Evolutionary conservation across 23 tunicate genomes (phyloP).

Genomic region (Trididemnum clinides): DNA sequence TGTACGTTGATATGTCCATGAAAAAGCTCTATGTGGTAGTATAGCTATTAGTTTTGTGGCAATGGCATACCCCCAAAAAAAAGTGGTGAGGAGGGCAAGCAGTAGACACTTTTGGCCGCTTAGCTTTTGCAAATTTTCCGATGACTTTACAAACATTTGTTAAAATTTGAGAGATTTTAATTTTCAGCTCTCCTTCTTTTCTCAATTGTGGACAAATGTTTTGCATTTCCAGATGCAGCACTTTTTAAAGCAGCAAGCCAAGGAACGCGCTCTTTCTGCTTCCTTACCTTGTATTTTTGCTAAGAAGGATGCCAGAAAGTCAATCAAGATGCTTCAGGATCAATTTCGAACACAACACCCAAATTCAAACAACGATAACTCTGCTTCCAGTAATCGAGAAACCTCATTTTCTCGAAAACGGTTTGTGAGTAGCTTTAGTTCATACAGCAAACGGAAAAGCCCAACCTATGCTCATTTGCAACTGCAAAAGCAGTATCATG

Average conservation of each 20-base stretch:
- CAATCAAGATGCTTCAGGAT: background rate
- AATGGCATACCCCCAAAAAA: too few species aligned
- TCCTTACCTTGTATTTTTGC: background rate
- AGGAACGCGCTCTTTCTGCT: slow-evolving; percentile 48
- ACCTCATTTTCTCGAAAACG: background rate
- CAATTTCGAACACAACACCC: background rate
- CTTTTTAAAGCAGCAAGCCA: slow-evolving; percentile 62
- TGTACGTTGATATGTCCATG: too few species aligned
- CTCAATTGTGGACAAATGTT: too few species aligned
- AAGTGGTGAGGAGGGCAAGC: too few species aligned
- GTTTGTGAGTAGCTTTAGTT: background rate
- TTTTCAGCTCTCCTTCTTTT: too few species aligned
- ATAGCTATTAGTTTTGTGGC: too few species aligned
- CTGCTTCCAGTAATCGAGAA: background rate
- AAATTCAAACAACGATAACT: background rate
- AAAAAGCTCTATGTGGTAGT: too few species aligned
- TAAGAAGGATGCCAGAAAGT: background rate
- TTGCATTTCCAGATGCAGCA: slow-evolving; percentile 61
- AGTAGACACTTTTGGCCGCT: too few species aligned
- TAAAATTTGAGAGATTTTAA: too few species aligned
- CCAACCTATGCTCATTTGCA: slow-evolving; percentile 57
- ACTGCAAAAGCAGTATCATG: slow-evolving; percentile 55
- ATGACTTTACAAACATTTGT: too few species aligned
- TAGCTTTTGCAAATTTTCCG: too few species aligned
- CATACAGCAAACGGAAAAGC: background rate